Evolutionary conservation across 2,888 invertebrate species (phyloP), one percentile per base, ranked within the genome.

Genomic region (Stenodera caucasica): DNA sequence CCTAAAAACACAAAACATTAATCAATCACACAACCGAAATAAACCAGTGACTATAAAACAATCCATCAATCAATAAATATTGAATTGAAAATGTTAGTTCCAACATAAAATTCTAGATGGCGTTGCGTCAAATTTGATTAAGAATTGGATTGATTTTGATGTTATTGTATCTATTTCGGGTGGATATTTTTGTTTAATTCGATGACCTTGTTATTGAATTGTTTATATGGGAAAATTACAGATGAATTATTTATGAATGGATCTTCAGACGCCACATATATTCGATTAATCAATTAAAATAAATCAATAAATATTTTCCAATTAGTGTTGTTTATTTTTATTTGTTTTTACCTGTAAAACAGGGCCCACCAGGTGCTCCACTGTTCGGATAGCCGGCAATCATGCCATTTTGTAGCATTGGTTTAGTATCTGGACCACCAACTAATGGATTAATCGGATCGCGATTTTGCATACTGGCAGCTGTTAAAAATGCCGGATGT

Each of bases 311-410:
- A 33, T 21, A 53, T 15, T 32, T 21, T 14, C 9, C n/a, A 8
- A 51, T n/a, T 14, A 18, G 1, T 9, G 8, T 14, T 21, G 23
- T 49, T 5, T 49, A 21, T 12, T 50, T 50, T 18, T 50, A 4
- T 50, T 18, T 15, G 12, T 53, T 35, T 49, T 78, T 81, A 86
- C 86, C 86, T 73, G 86, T 86, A 75, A 87, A 87, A 73, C 86
- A 86, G 54, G 86, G 86, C 65, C 86, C 86, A 9, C 85, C 84
- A 79, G 83, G 78, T 80, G 83, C 81, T 79, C 84, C 76, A 82
- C 84, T 76, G 49, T 68, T 77, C n/a, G 77, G 75, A 69, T 84
- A 84, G 18, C 82, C 83, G 53, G 84, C 82, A 58, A 87, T 82
- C 77, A 86, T 84, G 18, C 86, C 84, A 77, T 88, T 86, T 74